Evolutionary conservation across 2,113 vertebrate species (phyloP).

Genomic region (Emydura subglobosa): DNA sequence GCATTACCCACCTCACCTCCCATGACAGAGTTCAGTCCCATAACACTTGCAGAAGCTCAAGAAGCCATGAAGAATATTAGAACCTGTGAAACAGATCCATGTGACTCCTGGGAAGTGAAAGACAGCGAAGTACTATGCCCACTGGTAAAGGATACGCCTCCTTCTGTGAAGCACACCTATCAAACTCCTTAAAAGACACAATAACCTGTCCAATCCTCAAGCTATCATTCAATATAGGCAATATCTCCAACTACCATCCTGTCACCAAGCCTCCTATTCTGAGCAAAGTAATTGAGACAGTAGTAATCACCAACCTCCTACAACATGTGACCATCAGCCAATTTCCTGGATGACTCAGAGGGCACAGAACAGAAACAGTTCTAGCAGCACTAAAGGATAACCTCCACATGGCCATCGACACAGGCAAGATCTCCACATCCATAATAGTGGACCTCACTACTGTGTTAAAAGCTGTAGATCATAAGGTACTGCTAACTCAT

Average conservation of each 20-base stretch:
- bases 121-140: not conserved
- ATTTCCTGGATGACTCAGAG: not conserved
- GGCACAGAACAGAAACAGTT: not conserved
- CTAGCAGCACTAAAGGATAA: not conserved
- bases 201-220: too few relatives aligned
- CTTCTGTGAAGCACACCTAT: not conserved
- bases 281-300: not conserved
- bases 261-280: not conserved
- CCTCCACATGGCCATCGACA: not conserved
- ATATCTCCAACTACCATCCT: not conserved
- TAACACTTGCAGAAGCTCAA: not conserved
- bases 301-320: not conserved
- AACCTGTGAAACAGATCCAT: not conserved
- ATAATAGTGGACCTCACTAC: not conserved
- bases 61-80: not conserved
- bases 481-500: not conserved
- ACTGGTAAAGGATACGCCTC: not conserved
- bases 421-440: not conserved
- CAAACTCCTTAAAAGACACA: too few relatives aligned
- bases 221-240: too few relatives aligned
- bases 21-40: not conserved
- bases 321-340: not conserved
- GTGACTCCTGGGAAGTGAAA: not conserved
- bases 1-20: not conserved
- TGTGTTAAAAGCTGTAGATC: not conserved